phyloP scores from a whole-genome alignment of 92 coral and sea anemone species.

The Palythoa heliodiscus region DNA sequence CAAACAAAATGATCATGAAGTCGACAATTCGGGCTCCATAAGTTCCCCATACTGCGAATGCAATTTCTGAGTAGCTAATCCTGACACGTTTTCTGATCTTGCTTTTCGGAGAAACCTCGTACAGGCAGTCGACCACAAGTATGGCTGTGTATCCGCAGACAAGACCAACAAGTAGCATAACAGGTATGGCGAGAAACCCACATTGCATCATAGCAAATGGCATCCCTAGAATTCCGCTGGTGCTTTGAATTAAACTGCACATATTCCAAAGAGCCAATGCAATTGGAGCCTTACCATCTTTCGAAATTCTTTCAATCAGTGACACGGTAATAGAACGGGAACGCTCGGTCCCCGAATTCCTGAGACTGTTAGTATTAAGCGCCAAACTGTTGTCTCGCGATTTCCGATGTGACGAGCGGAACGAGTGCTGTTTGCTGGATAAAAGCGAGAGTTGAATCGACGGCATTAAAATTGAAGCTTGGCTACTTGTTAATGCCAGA shows the following conservation, averaged over 20 bases:
- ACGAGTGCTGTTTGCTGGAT: conserved; percentile 38
- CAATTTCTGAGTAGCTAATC: conserved; percentile 81
- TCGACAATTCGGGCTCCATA: conserved; percentile 77
- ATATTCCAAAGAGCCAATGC: conserved; percentile 78
- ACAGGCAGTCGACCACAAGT: conserved; percentile 72
- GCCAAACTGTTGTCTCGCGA: conserved; percentile 30
- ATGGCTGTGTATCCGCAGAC: conserved; percentile 63
- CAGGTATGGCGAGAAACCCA: conserved; percentile 65
- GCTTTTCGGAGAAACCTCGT: conserved; percentile 79
- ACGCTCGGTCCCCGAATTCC: background rate
- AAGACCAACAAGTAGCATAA: conserved; percentile 62
- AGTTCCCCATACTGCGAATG: conserved; percentile 84
- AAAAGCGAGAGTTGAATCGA: conserved; percentile 86
- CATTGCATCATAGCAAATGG: conserved; percentile 78
- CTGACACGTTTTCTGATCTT: conserved; percentile 80
- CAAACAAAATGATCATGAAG: conserved; percentile 63
- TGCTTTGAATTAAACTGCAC: conserved; percentile 72
- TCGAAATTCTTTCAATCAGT: conserved; percentile 65
- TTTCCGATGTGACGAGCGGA: conserved; percentile 1
- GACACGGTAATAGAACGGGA: conserved; percentile 54
- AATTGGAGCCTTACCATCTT: conserved; percentile 82
- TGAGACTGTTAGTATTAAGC: background rate
- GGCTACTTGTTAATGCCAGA: conserved; percentile 64
- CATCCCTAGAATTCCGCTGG: conserved; percentile 71
- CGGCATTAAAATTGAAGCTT: conserved; percentile 86